phyloP scores from a whole-genome alignment of 2,888 invertebrate species.

The Listrodromus nycthemerus region DNA sequence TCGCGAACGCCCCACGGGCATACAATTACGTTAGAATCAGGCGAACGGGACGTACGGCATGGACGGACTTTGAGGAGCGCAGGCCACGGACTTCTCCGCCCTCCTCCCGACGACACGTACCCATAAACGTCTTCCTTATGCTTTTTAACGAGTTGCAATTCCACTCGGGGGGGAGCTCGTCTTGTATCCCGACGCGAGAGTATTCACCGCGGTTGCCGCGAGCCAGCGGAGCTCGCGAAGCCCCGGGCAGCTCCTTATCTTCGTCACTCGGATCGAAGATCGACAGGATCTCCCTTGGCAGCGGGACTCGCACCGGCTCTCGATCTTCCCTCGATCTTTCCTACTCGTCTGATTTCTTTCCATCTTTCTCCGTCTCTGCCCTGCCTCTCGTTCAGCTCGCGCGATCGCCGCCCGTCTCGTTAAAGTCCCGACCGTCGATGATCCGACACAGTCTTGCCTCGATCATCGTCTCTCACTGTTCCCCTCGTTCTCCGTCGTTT shows the following conservation, averaged over 20 bases:
- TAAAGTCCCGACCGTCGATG: conserved; percentile 59
- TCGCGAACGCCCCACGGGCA: conserved; percentile 68
- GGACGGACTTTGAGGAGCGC: conserved; percentile 25
- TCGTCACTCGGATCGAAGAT: conserved; percentile 70
- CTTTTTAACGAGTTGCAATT: conserved; percentile 72
- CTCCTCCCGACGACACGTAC: conserved; percentile 61
- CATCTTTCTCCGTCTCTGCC: conserved; percentile 14
- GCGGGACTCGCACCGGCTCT: conserved; percentile 51
- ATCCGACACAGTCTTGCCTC: conserved; percentile 53
- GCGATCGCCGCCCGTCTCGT: conserved; percentile 44
- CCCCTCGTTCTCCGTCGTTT: neutral
- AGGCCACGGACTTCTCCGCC: conserved; percentile 30
- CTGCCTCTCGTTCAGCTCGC: conserved; percentile 26
- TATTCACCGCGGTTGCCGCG: conserved; percentile 37
- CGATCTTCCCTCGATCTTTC: conserved; percentile 61
- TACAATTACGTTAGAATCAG: conserved; percentile 75
- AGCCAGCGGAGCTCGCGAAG: conserved; percentile 5
- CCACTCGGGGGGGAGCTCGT: conserved; percentile 57
- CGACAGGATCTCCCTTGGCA: conserved; percentile 68
- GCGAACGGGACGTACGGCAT: conserved; percentile 65
- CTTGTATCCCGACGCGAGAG: conserved; percentile 58
- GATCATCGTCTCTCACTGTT: conserved; percentile 34
- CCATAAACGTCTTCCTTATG: conserved; percentile 74
- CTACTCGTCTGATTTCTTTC: conserved; percentile 36
- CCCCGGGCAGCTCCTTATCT: conserved; percentile 65